Evolutionary conservation across 2,113 vertebrate genomes (phyloP), one percentile per base, ranked within the genome.

Genomic region (Cebus imitator): DNA sequence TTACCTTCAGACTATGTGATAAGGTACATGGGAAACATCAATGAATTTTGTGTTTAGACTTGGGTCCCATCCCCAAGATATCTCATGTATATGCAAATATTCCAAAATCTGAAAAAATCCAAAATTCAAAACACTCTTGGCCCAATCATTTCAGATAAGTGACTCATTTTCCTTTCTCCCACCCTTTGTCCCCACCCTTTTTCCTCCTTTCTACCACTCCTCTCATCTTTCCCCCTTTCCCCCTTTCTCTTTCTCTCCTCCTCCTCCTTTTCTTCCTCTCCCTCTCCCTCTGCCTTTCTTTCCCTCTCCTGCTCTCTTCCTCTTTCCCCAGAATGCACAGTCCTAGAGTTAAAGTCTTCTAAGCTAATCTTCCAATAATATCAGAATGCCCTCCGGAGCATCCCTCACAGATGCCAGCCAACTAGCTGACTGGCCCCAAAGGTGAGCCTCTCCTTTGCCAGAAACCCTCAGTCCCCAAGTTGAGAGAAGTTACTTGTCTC

Each of bases 331-430:
- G 87, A 97, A 40, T 5, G 2, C 64, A 45, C 11, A 61, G 43
- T 86, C n/a, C 52, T 82, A 48, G 40, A 73, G n/a, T 66, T 87
- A 85, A 64, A 81, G 81, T 18, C 27, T 61, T 93, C 89, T 50
- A 68, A 68, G n/a, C 64, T 75, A 12, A 68, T 66, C 76, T 57
- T 52, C 80, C 40, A 68, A 50, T 30, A n/a, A 5, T n/a, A 72
- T 45, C 30, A 52, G 95, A 96, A 85, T 48, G 16, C 25, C n/a
- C 40, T 82, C 48, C 37, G 73, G 48, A 70, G 55, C 8, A n/a
- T 50, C 61, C 37, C 80, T 45, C 5, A 7, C 32, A 35, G 37
- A 85, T 61, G 27, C 45, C 91, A 9, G 21, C 27, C 70, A 78
- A 32, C 61, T 12, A 50, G 50, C 27, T 20, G 9, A 86, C 57